Conservation (phyloP, 2,113 vertebrate genomes). For the Archocentrus centrarchus region DNA sequence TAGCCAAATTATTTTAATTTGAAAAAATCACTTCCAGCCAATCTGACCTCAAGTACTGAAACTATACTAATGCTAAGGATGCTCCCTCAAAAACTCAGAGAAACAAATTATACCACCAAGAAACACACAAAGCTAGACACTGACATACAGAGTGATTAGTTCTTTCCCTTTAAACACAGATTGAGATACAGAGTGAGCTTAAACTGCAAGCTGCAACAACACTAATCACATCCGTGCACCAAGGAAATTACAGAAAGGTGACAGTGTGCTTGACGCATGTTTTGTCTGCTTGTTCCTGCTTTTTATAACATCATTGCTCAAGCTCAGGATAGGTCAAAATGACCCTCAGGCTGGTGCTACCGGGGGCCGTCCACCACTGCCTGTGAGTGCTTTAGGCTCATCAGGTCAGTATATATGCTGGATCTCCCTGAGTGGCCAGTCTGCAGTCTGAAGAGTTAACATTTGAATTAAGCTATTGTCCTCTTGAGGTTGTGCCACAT, state of each 20-base stretch:
- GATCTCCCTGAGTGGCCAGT: neutral
- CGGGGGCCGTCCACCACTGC: neutral
- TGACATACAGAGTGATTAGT: too few species aligned
- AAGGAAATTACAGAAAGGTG: neutral
- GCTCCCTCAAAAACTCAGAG: neutral
- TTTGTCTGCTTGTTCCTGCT: neutral
- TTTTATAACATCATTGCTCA: neutral
- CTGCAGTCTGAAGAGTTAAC: neutral
- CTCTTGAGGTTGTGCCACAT: neutral
- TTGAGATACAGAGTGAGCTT: too few species aligned
- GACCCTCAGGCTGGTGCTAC: neutral
- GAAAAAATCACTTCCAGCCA: too few species aligned
- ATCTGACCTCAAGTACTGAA: too few species aligned
- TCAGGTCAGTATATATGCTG: neutral
- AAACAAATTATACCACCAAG: neutral
- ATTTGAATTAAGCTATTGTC: conserved; percentile 21
- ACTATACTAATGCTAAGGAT: too few species aligned
- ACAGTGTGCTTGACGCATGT: neutral
- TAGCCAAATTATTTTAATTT: too few species aligned
- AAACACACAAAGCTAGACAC: too few species aligned
- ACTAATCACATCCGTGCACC: neutral
- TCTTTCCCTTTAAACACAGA: too few species aligned
- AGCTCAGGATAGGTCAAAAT: neutral
- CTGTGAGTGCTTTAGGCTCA: neutral
- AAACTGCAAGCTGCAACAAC: neutral